phyloP scores from a whole-genome alignment of 2,113 vertebrate genomes.

The Scolopax mira region DNA sequence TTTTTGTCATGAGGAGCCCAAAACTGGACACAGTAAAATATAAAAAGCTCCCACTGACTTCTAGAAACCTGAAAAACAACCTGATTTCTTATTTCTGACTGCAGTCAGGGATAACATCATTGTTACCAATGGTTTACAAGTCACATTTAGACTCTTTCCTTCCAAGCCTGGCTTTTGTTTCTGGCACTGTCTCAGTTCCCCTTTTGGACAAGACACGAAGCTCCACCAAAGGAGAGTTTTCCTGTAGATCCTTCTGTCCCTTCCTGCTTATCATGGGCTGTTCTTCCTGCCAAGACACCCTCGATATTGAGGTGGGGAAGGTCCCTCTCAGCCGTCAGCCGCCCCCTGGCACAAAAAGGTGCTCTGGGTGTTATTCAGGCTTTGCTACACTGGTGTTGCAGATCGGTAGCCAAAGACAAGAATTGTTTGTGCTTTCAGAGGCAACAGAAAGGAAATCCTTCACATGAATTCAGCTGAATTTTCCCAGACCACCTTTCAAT shows the following conservation, averaged over 20 bases:
- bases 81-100: neutral
- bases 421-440: neutral
- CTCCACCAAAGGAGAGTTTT: neutral
- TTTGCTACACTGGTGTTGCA: rapidly evolving
- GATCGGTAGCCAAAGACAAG: neutral
- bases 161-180: neutral
- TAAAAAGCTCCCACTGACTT: neutral
- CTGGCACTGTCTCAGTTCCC: neutral
- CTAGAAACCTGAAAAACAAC: neutral
- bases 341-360: neutral
- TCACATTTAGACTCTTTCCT: neutral
- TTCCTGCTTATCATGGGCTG: neutral
- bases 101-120: neutral
- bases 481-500: neutral
- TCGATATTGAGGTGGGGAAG: neutral
- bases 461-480: neutral
- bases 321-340: neutral
- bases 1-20: no score
- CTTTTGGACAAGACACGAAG: neutral
- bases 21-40: neutral
- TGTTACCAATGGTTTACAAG: neutral
- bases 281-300: neutral
- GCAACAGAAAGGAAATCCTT: neutral
- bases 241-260: neutral
- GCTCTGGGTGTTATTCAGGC: neutral